A percentile compares a stretch with the other conserved stretches of the same genome.
phyloP scores from a whole-genome alignment of 2,888 invertebrate genomes.

The Erebia aethiops region DNA sequence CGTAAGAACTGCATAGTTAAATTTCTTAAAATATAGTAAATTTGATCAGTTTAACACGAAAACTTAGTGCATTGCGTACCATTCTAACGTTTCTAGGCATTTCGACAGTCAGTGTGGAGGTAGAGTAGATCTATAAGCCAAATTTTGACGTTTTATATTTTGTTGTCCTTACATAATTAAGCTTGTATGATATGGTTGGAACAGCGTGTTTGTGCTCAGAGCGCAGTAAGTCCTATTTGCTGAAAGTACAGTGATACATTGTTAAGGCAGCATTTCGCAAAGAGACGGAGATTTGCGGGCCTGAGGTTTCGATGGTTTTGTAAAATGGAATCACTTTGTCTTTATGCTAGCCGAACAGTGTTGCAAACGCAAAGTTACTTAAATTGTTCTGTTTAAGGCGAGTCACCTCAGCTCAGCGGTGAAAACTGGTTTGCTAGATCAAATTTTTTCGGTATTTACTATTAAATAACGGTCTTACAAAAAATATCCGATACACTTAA shows the following conservation, averaged over 20 bases:
- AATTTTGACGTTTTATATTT: conserved; percentile 31
- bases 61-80: neutral
- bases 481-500: too few relatives aligned
- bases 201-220: conserved; percentile 29
- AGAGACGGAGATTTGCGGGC: neutral
- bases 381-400: too few relatives aligned
- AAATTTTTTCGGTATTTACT: too few relatives aligned
- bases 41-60: neutral
- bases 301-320: neutral
- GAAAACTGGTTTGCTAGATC: too few relatives aligned
- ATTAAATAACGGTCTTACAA: too few relatives aligned
- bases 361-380: neutral
- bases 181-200: conserved; percentile 27
- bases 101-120: conserved; percentile 21
- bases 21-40: neutral
- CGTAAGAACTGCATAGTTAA: neutral
- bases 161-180: conserved; percentile 32
- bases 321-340: neutral
- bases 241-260: conserved; percentile 14
- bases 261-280: conserved; percentile 18
- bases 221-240: conserved; percentile 22
- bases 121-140: conserved; percentile 31
- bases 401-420: too few relatives aligned
- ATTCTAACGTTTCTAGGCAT: conserved; percentile 1
- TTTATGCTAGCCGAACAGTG: neutral